A percentile compares a stretch with the other conserved stretches of the same genome.
Conservation (phyloP, 2,797 vertebrate species). For the Eptatretus atami region DNA sequence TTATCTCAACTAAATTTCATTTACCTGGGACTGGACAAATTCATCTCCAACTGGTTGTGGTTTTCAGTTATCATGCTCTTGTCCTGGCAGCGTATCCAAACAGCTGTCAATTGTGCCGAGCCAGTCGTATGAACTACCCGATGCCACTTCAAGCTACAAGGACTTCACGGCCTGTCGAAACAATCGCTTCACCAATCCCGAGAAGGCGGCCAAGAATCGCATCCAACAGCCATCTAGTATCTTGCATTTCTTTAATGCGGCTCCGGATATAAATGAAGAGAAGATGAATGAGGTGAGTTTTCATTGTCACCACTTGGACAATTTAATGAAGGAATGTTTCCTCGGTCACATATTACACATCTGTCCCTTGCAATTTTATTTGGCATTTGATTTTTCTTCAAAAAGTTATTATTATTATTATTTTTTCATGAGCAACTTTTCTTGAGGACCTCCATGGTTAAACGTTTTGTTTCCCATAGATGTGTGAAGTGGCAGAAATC, state of each 20-base stretch:
- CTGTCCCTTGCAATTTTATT: too few relatives aligned
- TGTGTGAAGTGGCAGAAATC: background rate
- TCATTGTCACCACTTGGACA: too few relatives aligned
- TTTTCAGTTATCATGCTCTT: background rate
- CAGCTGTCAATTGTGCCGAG: slow-evolving; percentile 7
- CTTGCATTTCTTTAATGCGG: slow-evolving; percentile 8
- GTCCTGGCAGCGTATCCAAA: slow-evolving; percentile 7
- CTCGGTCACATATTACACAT: too few relatives aligned
- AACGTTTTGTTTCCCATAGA: background rate
- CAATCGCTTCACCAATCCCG: slow-evolving; percentile 8
- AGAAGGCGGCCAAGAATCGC: slow-evolving; percentile 8
- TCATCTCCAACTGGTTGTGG: too few relatives aligned
- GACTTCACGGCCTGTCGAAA: slow-evolving; percentile 7
- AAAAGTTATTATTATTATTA: too few relatives aligned
- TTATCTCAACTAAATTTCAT: too few relatives aligned
- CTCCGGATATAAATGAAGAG: slow-evolving; percentile 6
- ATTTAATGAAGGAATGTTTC: too few relatives aligned
- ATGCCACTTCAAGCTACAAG: slow-evolving; percentile 7
- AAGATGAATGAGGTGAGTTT: slow-evolving; percentile 3
- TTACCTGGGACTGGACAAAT: too few relatives aligned
- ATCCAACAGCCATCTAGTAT: slow-evolving; percentile 8
- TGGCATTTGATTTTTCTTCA: too few relatives aligned
- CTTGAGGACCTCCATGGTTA: too few relatives aligned
- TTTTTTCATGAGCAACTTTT: too few relatives aligned
- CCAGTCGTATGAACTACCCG: slow-evolving; percentile 7